Evolutionary conservation across 2,113 vertebrate genomes (phyloP).

Genomic region (Brienomyrus longianalis): DNA sequence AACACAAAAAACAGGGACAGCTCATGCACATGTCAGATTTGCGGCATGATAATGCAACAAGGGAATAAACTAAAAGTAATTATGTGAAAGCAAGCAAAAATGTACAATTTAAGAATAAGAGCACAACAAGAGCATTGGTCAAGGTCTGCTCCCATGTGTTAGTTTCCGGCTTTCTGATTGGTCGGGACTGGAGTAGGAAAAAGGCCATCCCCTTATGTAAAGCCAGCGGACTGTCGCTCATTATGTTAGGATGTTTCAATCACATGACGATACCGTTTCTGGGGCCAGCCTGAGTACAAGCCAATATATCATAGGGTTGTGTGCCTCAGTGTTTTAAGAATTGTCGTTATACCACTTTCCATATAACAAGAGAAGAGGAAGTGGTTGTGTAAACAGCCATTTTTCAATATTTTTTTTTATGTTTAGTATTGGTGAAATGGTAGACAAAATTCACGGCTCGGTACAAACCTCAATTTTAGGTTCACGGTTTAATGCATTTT

Average conservation of each 20-base stretch:
- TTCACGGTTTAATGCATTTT: background rate
- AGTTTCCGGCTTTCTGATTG: constrained; percentile 74
- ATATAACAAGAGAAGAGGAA: too few relatives aligned
- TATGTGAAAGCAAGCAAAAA: background rate
- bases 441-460: background rate
- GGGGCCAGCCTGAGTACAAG: background rate
- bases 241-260: background rate
- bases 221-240: constrained; percentile 31
- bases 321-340: background rate
- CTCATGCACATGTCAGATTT: background rate
- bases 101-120: background rate
- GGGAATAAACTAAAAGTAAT: background rate
- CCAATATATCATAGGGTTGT: background rate
- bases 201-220: constrained; percentile 56
- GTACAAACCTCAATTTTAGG: background rate
- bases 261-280: background rate
- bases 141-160: constrained; percentile 74
- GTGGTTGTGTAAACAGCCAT: too few relatives aligned
- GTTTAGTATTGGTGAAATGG: background rate
- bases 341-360: background rate
- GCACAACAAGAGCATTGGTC: constrained; percentile 43
- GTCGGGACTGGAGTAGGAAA: constrained; percentile 77
- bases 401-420: background rate
- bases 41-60: background rate
- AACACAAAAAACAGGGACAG: background rate